A percentile compares a stretch with the other conserved stretches of the same genome.
Evolutionary conservation across 2,888 invertebrate species (phyloP).

Genomic region (Himalopsyche japonica): DNA sequence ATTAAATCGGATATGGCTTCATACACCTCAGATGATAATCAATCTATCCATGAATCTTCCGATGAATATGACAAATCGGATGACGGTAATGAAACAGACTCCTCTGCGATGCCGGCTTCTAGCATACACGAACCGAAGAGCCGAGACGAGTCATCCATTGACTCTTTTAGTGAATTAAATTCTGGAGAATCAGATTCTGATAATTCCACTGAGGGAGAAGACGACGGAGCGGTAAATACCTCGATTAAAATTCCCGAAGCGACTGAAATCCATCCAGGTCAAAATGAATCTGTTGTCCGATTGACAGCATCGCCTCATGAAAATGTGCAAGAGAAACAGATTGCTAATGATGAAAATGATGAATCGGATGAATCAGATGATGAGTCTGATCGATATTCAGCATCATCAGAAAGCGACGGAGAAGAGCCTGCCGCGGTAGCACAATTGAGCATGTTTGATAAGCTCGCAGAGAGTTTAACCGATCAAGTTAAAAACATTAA

Average conservation of each 20-base stretch:
- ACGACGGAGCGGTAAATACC: constrained; percentile 11
- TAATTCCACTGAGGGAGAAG: constrained; percentile 57
- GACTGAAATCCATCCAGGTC: constrained; percentile 45
- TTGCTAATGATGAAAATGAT: constrained; percentile 44
- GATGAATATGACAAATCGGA: constrained; percentile 54
- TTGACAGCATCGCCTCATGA: constrained; percentile 43
- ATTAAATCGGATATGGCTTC: constrained; percentile 63
- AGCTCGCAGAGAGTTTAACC: background rate
- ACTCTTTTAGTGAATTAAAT: background rate
- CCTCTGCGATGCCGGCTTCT: constrained; percentile 36
- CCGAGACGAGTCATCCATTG: constrained; percentile 18
- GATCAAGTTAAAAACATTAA: background rate
- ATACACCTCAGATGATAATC: constrained; percentile 43
- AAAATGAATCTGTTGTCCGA: constrained; percentile 40
- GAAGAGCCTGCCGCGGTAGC: background rate
- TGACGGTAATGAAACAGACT: constrained; percentile 36
- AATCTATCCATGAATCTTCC: constrained; percentile 44
- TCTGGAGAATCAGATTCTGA: constrained; percentile 48
- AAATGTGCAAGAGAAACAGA: constrained; percentile 43
- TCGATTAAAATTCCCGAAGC: constrained; percentile 46
- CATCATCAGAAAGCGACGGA: background rate
- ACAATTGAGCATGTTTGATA: background rate
- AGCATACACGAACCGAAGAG: constrained; percentile 32
- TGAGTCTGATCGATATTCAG: constrained; percentile 30
- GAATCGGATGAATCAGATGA: constrained; percentile 46